These are phyloP conservation scores for Idaea straminata DNA, from an alignment of 2,888 invertebrate genomes.

Conservation along the genomic window DNA sequence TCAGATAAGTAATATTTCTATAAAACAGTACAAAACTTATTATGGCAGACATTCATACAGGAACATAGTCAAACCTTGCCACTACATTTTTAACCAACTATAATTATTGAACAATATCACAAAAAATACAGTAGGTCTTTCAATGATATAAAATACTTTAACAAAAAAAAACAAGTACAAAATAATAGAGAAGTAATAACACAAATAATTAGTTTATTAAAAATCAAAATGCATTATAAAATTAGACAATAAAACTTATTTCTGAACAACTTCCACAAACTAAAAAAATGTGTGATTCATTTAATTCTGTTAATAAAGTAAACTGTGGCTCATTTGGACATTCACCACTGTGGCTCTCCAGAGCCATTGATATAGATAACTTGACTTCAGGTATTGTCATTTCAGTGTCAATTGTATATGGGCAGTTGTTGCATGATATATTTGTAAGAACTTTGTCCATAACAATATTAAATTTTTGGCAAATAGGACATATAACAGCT, in stretches of 20 bases:
- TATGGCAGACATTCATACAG: background rate
- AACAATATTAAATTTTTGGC: slow-evolving; percentile 63
- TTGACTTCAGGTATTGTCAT: slow-evolving; percentile 51
- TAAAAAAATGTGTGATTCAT: slow-evolving; percentile 60
- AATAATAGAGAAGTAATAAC: slow-evolving; percentile 33
- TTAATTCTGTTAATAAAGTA: slow-evolving; percentile 47
- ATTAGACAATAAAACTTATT: slow-evolving; percentile 42
- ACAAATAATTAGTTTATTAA: too few species aligned
- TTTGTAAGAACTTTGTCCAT: slow-evolving; percentile 27
- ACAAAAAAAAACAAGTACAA: background rate
- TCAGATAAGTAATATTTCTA: too few species aligned
- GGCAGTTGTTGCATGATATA: slow-evolving; percentile 60
- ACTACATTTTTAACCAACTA: background rate
- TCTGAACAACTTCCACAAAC: slow-evolving; percentile 63
- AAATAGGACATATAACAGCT: slow-evolving; percentile 76
- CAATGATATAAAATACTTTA: background rate
- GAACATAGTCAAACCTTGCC: background rate
- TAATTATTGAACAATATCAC: background rate
- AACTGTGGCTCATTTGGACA: slow-evolving; percentile 57
- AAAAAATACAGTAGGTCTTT: background rate
- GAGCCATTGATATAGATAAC: slow-evolving; percentile 38
- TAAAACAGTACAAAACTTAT: too few species aligned
- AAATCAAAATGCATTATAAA: background rate
- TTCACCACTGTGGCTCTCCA: slow-evolving; percentile 52
- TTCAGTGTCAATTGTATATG: slow-evolving; percentile 44